Base-by-base conservation (phyloP, 2,888 invertebrate species). In the Anaspis maculata region DNA sequence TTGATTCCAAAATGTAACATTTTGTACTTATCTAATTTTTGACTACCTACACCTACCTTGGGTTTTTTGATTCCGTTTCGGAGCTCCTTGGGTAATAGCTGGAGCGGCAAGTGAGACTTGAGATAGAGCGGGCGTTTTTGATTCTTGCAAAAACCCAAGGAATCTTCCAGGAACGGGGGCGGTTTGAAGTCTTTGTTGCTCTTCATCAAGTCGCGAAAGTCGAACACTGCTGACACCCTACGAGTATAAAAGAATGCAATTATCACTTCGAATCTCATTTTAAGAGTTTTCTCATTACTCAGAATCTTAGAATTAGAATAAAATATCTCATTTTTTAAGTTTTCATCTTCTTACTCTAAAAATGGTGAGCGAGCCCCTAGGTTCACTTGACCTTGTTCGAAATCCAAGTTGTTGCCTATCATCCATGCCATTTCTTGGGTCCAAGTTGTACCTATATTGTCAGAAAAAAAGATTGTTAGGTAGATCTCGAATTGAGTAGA, bases 391-490 rank as follows among this genome's bases (percentile, higher is more conserved):
- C 71, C 69, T 1, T 79, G 78, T 13, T 62, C 63, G 40, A 72
- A 76, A 57, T 83, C 71, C 27, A 79, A 57, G 44, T 77, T 66
- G 39, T 77, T 77, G 37, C 72, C 69, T 24, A 83, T 68, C 37
- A 81, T 66, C 76, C 82, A 84, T 0, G 81, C 74, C 67, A 84
- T 72, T 66, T 84, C 83, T 58, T 83, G 83, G 0, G 79, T 72
- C 84, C 84, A 84, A 11, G 85, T 85, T 13, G 84, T 84, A 3
- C 81, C 80, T 26, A 15, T 24, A 24, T 12, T 10, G 3, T 11
- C 10, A 6, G 19, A 12, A 13, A 11, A 14, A 27, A 13, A 25
- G n/a, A 9, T 37, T 30, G n/a, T 10, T n/a, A n/a, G n/a, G 4
- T 10, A 9, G 14, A 19, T 7, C 9, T 19, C 6, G 21, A 19